These are phyloP conservation scores for Tetragonula clypearis DNA, from an alignment of 1,140 invertebrate genomes.

Conservation along the genomic window DNA sequence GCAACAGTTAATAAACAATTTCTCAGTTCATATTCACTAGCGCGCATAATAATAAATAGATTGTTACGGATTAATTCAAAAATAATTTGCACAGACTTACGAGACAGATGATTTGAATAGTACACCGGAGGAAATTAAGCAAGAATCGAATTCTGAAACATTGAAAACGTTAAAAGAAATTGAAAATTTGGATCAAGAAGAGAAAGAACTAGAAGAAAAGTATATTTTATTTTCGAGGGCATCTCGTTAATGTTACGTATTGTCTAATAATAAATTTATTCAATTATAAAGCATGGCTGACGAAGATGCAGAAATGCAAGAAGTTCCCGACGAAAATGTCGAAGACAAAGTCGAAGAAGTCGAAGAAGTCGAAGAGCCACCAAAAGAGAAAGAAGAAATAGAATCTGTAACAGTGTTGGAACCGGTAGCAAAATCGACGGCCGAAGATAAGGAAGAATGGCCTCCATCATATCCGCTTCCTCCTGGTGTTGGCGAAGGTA, in stretches of 20 bases:
- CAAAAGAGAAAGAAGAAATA: neutral
- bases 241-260: neutral
- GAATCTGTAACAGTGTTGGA: neutral
- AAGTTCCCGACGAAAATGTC: neutral
- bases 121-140: neutral
- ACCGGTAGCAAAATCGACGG: neutral
- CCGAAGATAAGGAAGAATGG: neutral
- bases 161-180: neutral
- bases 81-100: neutral
- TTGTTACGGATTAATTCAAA: neutral
- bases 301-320: neutral
- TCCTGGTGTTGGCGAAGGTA: constrained; percentile 59
- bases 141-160: neutral
- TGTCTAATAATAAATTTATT: neutral
- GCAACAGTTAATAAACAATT: neutral
- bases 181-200: neutral
- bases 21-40: neutral
- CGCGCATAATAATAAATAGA: neutral
- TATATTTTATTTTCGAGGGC: neutral
- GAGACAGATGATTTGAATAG: neutral
- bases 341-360: neutral
- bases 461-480: constrained; percentile 51
- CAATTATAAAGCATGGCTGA: constrained; percentile 53
- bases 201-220: neutral
- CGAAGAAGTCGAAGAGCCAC: neutral